Conservation (phyloP, 2,888 invertebrate species). For the Apomyelois bistriatella region DNA sequence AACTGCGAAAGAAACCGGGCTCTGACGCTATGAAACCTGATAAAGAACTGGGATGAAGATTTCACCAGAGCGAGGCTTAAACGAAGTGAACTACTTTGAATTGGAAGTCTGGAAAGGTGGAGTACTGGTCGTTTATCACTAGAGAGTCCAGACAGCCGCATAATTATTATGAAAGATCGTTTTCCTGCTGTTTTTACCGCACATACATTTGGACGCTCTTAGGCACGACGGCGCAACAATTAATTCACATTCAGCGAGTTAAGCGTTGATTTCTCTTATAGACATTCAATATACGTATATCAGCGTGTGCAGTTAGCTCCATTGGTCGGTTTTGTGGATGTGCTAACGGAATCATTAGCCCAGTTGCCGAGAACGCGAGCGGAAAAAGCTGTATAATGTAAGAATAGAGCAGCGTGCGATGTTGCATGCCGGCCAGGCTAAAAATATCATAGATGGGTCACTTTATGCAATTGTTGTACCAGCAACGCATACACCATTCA, state of each 20-base stretch:
- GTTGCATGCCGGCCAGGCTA: constrained; percentile 28
- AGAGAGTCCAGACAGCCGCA: too few species aligned
- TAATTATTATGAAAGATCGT: too few species aligned
- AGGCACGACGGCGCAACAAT: constrained; percentile 4
- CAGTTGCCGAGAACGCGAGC: constrained; percentile 61
- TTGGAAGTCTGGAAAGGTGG: too few species aligned
- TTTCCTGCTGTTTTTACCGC: neutral
- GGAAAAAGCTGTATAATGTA: constrained; percentile 71
- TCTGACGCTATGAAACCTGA: too few species aligned
- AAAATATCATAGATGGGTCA: neutral
- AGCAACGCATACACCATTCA: neutral
- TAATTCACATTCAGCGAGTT: constrained; percentile 22
- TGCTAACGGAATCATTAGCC: constrained; percentile 76
- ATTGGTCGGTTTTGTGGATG: constrained; percentile 70
- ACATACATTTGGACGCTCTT: neutral
- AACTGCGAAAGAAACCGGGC: too few species aligned
- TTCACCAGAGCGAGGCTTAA: too few species aligned
- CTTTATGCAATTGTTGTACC: neutral
- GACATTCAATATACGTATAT: constrained; percentile 31
- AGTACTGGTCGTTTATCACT: too few species aligned
- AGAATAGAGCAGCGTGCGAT: constrained; percentile 36
- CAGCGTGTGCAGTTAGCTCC: constrained; percentile 58
- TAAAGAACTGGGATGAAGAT: too few species aligned
- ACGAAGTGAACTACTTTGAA: too few species aligned
- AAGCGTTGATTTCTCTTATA: constrained; percentile 34